These are phyloP conservation scores for Bos javanicus DNA, from an alignment of 2,113 vertebrate species.

Conservation along the genomic window DNA sequence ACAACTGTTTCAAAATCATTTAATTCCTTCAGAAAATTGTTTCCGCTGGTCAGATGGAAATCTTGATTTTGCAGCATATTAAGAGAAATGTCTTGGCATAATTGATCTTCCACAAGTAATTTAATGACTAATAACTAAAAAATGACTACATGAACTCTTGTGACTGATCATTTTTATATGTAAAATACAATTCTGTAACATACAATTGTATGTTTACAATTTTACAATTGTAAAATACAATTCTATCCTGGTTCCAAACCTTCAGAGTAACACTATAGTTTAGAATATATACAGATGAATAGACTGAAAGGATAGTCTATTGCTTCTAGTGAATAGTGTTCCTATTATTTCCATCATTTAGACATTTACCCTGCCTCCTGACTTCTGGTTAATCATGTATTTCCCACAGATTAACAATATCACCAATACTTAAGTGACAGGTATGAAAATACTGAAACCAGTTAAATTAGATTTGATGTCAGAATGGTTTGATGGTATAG, in stretches of 20 bases:
- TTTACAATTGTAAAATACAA: background rate
- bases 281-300: background rate
- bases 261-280: background rate
- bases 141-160: background rate
- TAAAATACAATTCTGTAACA: background rate
- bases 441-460: background rate
- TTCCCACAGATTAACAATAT: background rate
- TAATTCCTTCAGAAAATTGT: background rate
- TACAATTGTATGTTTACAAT: too few relatives aligned
- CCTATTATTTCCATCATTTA: background rate
- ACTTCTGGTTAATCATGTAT: background rate
- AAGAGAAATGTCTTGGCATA: background rate
- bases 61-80: background rate
- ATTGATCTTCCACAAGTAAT: background rate
- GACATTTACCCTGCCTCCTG: background rate
- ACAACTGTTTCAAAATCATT: background rate
- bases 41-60: background rate
- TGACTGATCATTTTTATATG: background rate
- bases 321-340: background rate
- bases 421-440: background rate
- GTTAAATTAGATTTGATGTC: background rate
- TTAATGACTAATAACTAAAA: background rate
- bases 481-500: background rate
- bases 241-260: background rate
- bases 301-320: background rate